Conservation (phyloP, 2,888 invertebrate genomes). For the Ametastegia equiseti region DNA sequence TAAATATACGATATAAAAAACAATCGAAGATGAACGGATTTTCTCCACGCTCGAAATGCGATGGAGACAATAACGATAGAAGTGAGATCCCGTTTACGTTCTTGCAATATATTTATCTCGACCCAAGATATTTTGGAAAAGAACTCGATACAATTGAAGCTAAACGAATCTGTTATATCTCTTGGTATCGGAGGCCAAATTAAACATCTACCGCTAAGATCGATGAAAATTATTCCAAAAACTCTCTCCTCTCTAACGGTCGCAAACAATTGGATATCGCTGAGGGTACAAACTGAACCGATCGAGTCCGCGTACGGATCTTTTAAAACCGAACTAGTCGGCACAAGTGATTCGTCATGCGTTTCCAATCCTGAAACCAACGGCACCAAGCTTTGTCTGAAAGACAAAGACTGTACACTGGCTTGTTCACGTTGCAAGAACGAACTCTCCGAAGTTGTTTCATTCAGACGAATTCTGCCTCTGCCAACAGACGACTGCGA, state of each 20-base stretch:
- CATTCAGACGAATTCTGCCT: conserved; percentile 66
- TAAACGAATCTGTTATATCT: conserved; percentile 64
- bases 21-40: conserved; percentile 7
- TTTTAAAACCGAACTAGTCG: conserved; percentile 66
- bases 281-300: conserved; percentile 69
- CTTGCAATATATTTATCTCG: conserved; percentile 68
- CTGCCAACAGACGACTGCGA: conserved; percentile 69
- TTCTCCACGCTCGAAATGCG: conserved; percentile 27
- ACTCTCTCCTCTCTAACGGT: conserved; percentile 67
- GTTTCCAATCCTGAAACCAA: conserved; percentile 7
- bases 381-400: conserved; percentile 56
- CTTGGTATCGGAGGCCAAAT: conserved; percentile 59
- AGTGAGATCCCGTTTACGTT: conserved; percentile 67
- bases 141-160: conserved; percentile 61
- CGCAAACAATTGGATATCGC: conserved; percentile 67
- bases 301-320: conserved; percentile 64
- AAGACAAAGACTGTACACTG: conserved; percentile 57
- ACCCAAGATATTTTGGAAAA: conserved; percentile 57
- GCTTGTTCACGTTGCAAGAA: conserved; percentile 68
- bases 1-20: not conserved
- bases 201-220: conserved; percentile 60
- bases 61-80: conserved; percentile 68
- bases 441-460: conserved; percentile 61
- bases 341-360: conserved; percentile 46
- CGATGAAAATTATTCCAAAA: conserved; percentile 65